Evolutionary conservation across 1,140 invertebrate species (phyloP).

Genomic region (Patella vulgata): DNA sequence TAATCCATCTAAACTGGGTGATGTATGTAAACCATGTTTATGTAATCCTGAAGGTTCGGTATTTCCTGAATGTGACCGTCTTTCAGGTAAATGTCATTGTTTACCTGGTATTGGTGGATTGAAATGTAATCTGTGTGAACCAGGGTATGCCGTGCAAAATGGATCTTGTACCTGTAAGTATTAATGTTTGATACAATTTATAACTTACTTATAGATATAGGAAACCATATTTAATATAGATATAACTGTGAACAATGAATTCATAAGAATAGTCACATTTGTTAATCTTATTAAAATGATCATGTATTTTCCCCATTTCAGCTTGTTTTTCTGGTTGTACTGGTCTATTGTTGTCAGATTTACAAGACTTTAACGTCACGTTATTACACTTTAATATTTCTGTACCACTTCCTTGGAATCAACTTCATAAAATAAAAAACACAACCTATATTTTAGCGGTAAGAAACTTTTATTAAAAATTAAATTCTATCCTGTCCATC

Average conservation of each 20-base stretch:
- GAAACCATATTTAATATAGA: too few species aligned
- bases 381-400: conserved; percentile 6
- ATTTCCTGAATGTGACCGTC: conserved; percentile 73
- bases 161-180: conserved; percentile 80
- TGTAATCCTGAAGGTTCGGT: conserved; percentile 79
- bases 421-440: conserved; percentile 34
- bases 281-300: too few species aligned
- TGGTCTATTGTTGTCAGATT: conserved; percentile 79
- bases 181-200: conserved; percentile 2
- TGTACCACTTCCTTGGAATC: conserved; percentile 36
- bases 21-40: conserved; percentile 41
- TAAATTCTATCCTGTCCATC: too few species aligned
- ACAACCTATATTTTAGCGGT: conserved; percentile 30
- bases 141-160: conserved; percentile 76
- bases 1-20: conserved; percentile 79
- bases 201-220: background rate
- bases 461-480: background rate
- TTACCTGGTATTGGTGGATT: conserved; percentile 88
- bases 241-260: background rate
- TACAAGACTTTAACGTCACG: conserved; percentile 8
- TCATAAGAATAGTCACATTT: background rate
- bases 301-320: conserved; percentile 68
- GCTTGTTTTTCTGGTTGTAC: conserved; percentile 93
- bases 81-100: conserved; percentile 71
- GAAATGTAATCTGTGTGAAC: conserved; percentile 92